Conservation (phyloP, 2,888 invertebrate genomes). For the Iselma pallidipennis region DNA sequence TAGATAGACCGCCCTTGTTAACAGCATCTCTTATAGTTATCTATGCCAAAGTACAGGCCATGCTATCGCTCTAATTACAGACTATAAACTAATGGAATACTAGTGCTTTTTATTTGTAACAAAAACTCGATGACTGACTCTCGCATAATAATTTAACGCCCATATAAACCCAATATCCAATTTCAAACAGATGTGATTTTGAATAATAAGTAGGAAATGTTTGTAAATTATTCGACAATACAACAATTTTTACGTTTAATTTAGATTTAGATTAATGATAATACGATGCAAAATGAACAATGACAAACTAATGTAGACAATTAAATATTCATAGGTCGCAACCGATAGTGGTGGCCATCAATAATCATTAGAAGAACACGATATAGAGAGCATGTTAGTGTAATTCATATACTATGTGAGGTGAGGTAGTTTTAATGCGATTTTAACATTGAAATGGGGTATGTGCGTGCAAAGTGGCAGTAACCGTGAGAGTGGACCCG, state of each 20-base stretch:
- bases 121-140: slow-evolving; percentile 29
- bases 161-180: slow-evolving; percentile 20
- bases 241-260: neutral
- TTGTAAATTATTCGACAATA: neutral
- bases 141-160: slow-evolving; percentile 25
- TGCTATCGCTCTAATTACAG: slow-evolving; percentile 29
- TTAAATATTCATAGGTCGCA: slow-evolving; percentile 43
- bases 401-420: slow-evolving; percentile 42
- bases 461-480: slow-evolving; percentile 45
- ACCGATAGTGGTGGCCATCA: slow-evolving; percentile 38
- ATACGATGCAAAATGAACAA: slow-evolving; percentile 30
- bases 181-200: slow-evolving; percentile 29
- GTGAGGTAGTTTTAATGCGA: slow-evolving; percentile 42
- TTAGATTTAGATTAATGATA: slow-evolving; percentile 8
- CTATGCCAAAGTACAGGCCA: slow-evolving; percentile 25
- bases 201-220: slow-evolving; percentile 13
- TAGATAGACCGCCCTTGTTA: slow-evolving; percentile 25
- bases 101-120: slow-evolving; percentile 34
- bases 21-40: slow-evolving; percentile 27
- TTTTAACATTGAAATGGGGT: slow-evolving; percentile 44
- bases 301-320: slow-evolving; percentile 36
- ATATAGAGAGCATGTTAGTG: slow-evolving; percentile 37
- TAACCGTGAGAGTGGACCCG: slow-evolving; percentile 42
- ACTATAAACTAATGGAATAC: slow-evolving; percentile 32
- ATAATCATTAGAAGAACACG: slow-evolving; percentile 43